Conservation (phyloP, 2,888 invertebrate genomes). For the Mythimna vitellina region DNA sequence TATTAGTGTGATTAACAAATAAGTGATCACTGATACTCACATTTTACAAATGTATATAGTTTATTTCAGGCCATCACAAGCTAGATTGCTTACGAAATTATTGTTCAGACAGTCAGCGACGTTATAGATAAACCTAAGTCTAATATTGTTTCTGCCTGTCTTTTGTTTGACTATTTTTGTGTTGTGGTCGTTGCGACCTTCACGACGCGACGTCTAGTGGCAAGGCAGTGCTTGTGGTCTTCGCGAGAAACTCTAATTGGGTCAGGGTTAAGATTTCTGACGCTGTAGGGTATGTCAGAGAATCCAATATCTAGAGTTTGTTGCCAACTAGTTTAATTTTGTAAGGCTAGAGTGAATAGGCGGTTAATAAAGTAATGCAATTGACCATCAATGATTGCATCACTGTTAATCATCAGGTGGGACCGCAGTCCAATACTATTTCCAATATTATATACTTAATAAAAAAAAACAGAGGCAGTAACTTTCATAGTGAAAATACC, state of each 20-base stretch:
- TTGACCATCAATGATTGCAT: too few relatives aligned
- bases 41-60: background rate
- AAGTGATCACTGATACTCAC: background rate
- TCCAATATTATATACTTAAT: too few relatives aligned
- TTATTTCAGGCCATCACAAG: background rate
- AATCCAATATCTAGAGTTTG: background rate
- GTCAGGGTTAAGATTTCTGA: constrained; percentile 48
- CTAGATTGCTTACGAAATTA: background rate
- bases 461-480: background rate
- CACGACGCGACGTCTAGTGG: constrained; percentile 53
- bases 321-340: background rate
- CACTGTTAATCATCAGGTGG: too few relatives aligned
- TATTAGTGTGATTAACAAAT: background rate
- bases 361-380: too few relatives aligned
- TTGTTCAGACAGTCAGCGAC: background rate
- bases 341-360: too few relatives aligned
- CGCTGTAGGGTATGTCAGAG: background rate
- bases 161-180: constrained; percentile 40
- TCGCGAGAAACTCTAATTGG: constrained; percentile 43
- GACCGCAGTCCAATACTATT: too few relatives aligned
- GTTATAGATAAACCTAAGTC: constrained; percentile 5
- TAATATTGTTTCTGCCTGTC: constrained; percentile 5
- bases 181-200: constrained; percentile 37
- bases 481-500: background rate
- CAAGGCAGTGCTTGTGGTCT: constrained; percentile 40